phyloP scores from a whole-genome alignment of 2,113 vertebrate genomes.

The Tenrec ecaudatus region DNA sequence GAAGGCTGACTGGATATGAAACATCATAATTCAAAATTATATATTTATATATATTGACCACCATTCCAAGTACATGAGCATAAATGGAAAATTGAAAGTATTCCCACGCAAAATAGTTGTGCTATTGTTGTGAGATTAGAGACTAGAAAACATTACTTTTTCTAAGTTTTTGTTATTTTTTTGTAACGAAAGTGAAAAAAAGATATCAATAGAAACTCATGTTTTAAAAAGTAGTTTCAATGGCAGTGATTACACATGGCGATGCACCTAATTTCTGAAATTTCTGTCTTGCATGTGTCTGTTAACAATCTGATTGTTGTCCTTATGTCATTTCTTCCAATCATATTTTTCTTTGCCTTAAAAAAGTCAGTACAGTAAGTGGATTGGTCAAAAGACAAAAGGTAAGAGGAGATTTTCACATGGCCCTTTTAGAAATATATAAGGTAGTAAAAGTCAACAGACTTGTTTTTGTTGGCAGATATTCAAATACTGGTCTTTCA shows the following conservation, averaged over 20 bases:
- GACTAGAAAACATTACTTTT: constrained; percentile 24
- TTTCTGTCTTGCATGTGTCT: background rate
- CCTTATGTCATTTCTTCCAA: background rate
- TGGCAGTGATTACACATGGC: constrained; percentile 5
- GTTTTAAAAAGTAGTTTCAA: background rate
- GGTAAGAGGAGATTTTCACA: constrained; percentile 67
- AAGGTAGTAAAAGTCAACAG: constrained; percentile 69
- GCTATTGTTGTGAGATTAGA: constrained; percentile 1
- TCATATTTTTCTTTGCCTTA: background rate
- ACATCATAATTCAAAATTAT: constrained; percentile 44
- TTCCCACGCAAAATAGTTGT: background rate
- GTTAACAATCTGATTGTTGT: constrained; percentile 4
- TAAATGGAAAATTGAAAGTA: background rate
- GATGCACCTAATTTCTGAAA: constrained; percentile 34
- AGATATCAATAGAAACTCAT: background rate
- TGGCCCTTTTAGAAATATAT: constrained; percentile 63
- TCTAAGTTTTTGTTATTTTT: background rate
- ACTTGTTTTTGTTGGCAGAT: constrained; percentile 77
- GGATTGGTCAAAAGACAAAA: constrained; percentile 63
- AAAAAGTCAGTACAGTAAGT: constrained; percentile 53
- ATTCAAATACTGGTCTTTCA: constrained; percentile 75
- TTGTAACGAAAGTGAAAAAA: constrained; percentile 7
- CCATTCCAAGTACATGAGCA: background rate
- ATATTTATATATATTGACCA: background rate
- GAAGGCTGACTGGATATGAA: background rate